Conservation (phyloP, 2,888 invertebrate genomes). For the Argyresthia albistria region DNA sequence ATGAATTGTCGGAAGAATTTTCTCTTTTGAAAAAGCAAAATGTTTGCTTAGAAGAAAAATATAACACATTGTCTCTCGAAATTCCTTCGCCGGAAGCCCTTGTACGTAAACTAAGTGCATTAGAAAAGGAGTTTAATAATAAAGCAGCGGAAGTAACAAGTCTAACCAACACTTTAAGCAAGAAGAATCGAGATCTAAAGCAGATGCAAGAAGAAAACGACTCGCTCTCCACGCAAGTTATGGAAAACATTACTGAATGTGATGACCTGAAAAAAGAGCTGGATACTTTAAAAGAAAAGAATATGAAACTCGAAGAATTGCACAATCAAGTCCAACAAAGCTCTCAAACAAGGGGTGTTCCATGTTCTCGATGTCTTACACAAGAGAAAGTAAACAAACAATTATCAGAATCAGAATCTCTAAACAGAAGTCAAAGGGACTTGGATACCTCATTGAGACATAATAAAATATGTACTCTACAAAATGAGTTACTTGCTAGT, state of each 20-base stretch:
- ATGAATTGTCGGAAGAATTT: conserved; percentile 27
- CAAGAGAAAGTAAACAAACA: conserved; percentile 23
- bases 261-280: conserved; percentile 56
- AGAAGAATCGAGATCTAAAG: conserved; percentile 27
- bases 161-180: conserved; percentile 23
- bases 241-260: conserved; percentile 70
- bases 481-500: conserved; percentile 50
- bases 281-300: conserved; percentile 28
- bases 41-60: conserved; percentile 32
- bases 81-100: conserved; percentile 31
- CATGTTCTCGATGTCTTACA: conserved; percentile 25
- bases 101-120: conserved; percentile 28
- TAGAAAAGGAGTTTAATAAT: conserved; percentile 32
- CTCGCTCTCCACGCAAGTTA: conserved; percentile 67
- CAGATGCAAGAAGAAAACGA: conserved; percentile 66
- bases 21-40: conserved; percentile 26
- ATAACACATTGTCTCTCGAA: conserved; percentile 34
- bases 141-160: conserved; percentile 31
- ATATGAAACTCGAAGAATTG: conserved; percentile 22
- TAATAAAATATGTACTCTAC: conserved; percentile 53
- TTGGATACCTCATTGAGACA: conserved; percentile 44
- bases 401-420: neutral
- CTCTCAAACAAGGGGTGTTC: conserved; percentile 14
- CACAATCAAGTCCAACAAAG: conserved; percentile 21
- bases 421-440: conserved; percentile 46